These are phyloP conservation scores for Pluvialis apricaria DNA, from an alignment of 2,113 vertebrate genomes.

Conservation along the genomic window DNA sequence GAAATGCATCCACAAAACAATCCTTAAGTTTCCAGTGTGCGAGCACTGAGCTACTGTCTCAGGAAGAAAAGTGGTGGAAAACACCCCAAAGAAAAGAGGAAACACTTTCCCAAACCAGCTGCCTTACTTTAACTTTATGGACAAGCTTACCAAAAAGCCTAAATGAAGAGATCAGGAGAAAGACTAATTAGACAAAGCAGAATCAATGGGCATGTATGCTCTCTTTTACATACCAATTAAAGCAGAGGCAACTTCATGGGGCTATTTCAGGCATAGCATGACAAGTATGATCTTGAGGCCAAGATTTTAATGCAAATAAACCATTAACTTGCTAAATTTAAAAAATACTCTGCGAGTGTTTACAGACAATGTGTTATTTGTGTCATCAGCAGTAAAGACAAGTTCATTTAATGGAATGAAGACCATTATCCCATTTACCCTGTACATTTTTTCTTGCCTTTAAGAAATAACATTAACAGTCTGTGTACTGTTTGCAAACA, in stretches of 20 bases:
- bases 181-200: neutral
- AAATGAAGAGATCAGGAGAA: neutral
- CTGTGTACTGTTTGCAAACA: neutral
- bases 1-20: neutral
- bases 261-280: neutral
- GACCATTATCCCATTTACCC: neutral
- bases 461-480: neutral
- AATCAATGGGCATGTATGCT: neutral
- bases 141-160: neutral
- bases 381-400: neutral
- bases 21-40: neutral
- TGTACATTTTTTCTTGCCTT: neutral
- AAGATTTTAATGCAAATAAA: conserved; percentile 3
- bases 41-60: neutral
- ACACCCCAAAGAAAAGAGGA: neutral
- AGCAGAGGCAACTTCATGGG: neutral
- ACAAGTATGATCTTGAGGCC: neutral
- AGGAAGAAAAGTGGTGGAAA: neutral
- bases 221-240: neutral
- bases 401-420: neutral
- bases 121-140: neutral
- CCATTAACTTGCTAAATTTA: neutral
- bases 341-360: neutral
- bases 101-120: neutral
- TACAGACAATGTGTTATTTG: neutral